Conservation (phyloP, 2,888 invertebrate species). For the Elmis aenea region DNA sequence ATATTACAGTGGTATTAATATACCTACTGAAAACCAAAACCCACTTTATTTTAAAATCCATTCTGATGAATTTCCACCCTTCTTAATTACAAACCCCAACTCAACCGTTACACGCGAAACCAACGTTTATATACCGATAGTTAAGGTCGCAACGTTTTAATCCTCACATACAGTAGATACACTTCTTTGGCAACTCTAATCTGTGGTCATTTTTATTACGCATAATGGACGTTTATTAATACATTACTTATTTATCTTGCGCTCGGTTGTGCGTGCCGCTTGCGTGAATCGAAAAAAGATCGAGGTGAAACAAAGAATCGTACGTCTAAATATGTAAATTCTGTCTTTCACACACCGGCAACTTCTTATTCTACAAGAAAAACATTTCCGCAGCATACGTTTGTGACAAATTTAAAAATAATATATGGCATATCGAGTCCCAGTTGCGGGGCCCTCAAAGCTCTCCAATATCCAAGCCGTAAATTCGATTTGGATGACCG, state of each 20-base stretch:
- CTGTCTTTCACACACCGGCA: neutral
- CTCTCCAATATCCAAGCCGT: constrained; percentile 38
- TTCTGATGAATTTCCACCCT: constrained; percentile 45
- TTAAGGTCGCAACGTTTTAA: neutral
- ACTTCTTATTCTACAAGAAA: constrained; percentile 6
- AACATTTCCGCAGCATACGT: constrained; percentile 31
- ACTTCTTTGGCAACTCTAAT: constrained; percentile 21
- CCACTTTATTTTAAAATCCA: constrained; percentile 43
- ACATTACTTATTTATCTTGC: constrained; percentile 17
- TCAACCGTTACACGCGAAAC: constrained; percentile 8
- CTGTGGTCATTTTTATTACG: constrained; percentile 26
- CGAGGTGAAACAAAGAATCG: no score
- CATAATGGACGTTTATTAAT: constrained; percentile 29
- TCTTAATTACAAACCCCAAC: constrained; percentile 40
- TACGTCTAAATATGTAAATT: neutral
- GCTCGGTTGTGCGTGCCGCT: no score
- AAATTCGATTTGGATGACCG: constrained; percentile 46
- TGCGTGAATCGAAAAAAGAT: no score
- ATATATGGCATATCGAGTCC: constrained; percentile 38
- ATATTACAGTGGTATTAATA: constrained; percentile 4
- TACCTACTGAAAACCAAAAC: constrained; percentile 32
- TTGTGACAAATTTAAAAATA: constrained; percentile 44
- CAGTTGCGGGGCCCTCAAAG: constrained; percentile 25
- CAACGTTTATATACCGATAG: constrained; percentile 4
- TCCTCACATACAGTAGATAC: neutral